A percentile compares a stretch with the other conserved stretches of the same genome.
These are phyloP conservation scores for Metacarcinus magister DNA, from an alignment of 2,888 invertebrate genomes.

Conservation along the genomic window DNA sequence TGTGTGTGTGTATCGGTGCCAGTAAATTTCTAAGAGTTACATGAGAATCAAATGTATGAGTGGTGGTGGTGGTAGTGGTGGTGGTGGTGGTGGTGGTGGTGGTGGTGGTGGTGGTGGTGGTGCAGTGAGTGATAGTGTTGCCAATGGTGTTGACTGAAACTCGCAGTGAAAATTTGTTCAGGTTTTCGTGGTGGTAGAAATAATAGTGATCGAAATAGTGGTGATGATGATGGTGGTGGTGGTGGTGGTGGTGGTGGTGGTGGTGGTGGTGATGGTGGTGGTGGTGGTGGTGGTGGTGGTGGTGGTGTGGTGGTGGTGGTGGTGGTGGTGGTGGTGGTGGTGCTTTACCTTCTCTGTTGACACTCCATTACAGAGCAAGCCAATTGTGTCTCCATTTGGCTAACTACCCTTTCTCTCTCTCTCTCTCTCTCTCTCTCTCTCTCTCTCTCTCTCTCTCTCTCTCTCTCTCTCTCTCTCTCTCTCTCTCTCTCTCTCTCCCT, in stretches of 20 bases:
- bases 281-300: slow-evolving; percentile 20
- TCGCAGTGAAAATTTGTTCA: not conserved
- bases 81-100: not conserved
- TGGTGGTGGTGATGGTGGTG: slow-evolving; percentile 29
- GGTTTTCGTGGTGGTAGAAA: not conserved
- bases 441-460: slow-evolving; percentile 26
- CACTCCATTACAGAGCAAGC: not conserved
- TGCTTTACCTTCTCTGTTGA: not conserved
- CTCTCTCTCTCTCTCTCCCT: slow-evolving; percentile 5
- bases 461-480: slow-evolving; percentile 26
- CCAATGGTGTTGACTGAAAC: not conserved
- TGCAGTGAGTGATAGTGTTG: not conserved
- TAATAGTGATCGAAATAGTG: not conserved
- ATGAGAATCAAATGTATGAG: not conserved
- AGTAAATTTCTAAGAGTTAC: not conserved
- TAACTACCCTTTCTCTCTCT: not conserved
- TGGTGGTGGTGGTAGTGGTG: not conserved
- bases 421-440: not conserved
- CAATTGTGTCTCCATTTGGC: not conserved
- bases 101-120: not conserved
- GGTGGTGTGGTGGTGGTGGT: not conserved
- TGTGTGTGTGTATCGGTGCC: not conserved
- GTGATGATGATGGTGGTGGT: not conserved
- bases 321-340: slow-evolving; percentile 5
- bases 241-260: not conserved